Evolutionary conservation across 1,140 invertebrate genomes (phyloP).

Genomic region (Conopomorpha cramerella): DNA sequence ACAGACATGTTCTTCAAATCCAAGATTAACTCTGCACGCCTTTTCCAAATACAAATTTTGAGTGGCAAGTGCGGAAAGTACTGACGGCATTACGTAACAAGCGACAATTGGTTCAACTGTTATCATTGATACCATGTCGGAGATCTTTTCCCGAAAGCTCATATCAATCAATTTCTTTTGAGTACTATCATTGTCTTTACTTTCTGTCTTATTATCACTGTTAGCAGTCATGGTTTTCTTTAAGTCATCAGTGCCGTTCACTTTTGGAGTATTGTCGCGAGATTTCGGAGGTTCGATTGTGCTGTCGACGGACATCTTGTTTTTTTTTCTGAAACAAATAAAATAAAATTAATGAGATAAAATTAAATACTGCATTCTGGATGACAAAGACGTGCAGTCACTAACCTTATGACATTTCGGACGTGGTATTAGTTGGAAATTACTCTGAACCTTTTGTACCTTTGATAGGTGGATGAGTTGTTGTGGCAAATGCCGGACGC

Average conservation of each 20-base stretch:
- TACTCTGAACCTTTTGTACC: conserved; percentile 13
- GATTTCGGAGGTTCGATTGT: no score
- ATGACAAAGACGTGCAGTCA: conserved; percentile 6
- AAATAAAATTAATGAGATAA: conserved; percentile 31
- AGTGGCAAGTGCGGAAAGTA: conserved; percentile 75
- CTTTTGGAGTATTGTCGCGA: conserved; percentile 17
- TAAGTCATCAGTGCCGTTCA: conserved; percentile 28
- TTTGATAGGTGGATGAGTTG: conserved; percentile 39
- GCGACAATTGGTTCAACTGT: conserved; percentile 81
- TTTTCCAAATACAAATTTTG: conserved; percentile 85
- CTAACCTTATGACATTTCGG: neutral
- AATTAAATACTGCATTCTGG: no score
- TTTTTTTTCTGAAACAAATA: conserved; percentile 13
- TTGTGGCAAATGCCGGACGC: conserved; percentile 23
- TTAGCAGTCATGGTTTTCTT: conserved; percentile 27
- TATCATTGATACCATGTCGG: conserved; percentile 66
- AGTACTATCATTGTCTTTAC: conserved; percentile 14
- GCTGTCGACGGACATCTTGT: no score
- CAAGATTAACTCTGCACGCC: conserved; percentile 80
- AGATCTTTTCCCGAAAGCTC: conserved; percentile 59
- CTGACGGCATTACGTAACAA: conserved; percentile 79
- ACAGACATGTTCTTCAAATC: conserved; percentile 71
- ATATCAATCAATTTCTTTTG: conserved; percentile 38
- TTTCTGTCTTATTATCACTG: conserved; percentile 27
- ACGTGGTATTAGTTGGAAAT: neutral